These are phyloP conservation scores for Drosophila stalkeri DNA, from an alignment of 2,888 invertebrate species.

Conservation along the genomic window DNA sequence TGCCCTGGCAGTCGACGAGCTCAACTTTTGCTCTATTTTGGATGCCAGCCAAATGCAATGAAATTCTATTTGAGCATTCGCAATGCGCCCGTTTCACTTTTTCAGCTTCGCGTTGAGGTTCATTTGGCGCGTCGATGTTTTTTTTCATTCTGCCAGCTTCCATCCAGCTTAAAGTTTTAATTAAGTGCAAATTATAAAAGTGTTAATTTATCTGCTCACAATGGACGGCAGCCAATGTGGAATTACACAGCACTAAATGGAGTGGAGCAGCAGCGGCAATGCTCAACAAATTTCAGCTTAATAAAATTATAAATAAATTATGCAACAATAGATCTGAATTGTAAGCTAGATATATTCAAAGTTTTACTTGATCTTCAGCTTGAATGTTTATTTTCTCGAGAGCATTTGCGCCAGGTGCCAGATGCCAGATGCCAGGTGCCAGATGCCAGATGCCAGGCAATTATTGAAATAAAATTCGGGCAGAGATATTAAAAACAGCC, in stretches of 20 bases:
- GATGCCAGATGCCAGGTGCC: too few species aligned
- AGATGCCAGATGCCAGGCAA: constrained; percentile 29
- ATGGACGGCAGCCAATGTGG: constrained; percentile 16
- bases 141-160: neutral
- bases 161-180: constrained; percentile 63
- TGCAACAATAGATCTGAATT: neutral
- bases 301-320: neutral
- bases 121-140: constrained; percentile 37
- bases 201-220: constrained; percentile 49
- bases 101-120: constrained; percentile 42
- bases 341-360: neutral
- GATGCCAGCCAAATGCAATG: constrained; percentile 73
- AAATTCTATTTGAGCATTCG: constrained; percentile 74
- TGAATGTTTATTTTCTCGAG: neutral
- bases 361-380: neutral
- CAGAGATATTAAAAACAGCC: constrained; percentile 33
- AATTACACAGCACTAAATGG: neutral
- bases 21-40: constrained; percentile 52
- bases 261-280: too few species aligned
- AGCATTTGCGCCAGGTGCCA: neutral
- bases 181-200: constrained; percentile 79
- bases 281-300: neutral
- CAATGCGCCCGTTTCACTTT: constrained; percentile 51
- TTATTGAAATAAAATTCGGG: constrained; percentile 63
- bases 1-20: constrained; percentile 6